Evolutionary conservation across 2,113 vertebrate species (phyloP), one percentile per base, ranked within the genome.

Genomic region (Poeciliopsis occidentalis): DNA sequence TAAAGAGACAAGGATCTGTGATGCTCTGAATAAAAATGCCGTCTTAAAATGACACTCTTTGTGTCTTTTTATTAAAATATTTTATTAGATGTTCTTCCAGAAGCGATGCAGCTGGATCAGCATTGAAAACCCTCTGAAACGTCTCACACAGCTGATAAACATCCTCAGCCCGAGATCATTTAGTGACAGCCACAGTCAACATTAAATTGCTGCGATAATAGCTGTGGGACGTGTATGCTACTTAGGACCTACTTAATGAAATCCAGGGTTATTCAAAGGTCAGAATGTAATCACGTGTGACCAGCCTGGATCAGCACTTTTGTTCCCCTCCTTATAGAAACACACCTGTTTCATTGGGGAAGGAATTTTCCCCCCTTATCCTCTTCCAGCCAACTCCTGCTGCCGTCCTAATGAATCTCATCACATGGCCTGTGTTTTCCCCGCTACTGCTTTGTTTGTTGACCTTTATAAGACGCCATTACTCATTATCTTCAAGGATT

Each of bases 341-440:
- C 88, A 84, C 93, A 92, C 93, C 93, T 94, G 92, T 92, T 90
- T 89, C 86, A 81, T 87, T 81, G 90, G 60, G 73, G 75, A 79
- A 78, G 77, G 85, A 87, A 87, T 90, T 78, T 10, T 1, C 54
- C 19, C 19, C 32, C 62, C 32, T 17, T 12, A 4, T 8, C 57
- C 65, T n/a, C 62, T 31, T 65, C 69, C 67, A 31, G 64, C 30
- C 29, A 27, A 3, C 76, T 73, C 82, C 78, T 82, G 37, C 8
- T 31, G 82, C 85, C 82, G 89, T 92, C 90, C 81, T 87, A 76
- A 86, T 86, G 85, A 79, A 89, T 92, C 88, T 73, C 88, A 85
- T 91, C 90, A 85, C 79, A 70, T 60, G 11, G 79, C 85, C 82
- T 66, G 29, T 69, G 61, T 88, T 89, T 76, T 81, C 79, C 77